Base-by-base conservation (phyloP, 2,888 invertebrate genomes). In the Drosophila lacicola region DNA sequence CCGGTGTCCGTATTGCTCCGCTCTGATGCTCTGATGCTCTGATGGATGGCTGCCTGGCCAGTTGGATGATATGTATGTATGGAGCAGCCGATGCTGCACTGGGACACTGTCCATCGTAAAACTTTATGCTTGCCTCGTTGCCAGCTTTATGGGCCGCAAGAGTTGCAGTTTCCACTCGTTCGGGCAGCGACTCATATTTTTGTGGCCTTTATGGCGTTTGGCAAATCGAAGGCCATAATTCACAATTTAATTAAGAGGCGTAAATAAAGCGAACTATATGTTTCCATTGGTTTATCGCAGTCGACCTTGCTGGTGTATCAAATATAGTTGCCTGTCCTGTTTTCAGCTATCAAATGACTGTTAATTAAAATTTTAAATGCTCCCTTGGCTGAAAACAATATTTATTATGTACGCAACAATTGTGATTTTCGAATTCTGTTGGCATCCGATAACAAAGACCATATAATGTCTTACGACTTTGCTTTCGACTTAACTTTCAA, bases 241-340 rank as follows among this genome's bases (percentile, higher is more conserved):
- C 88, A 90, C 90, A 89, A 89, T 90, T 89, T 90, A 89, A 90
- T 89, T 89, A 89, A 82, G 89, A 85, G 88, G 69, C 80, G 69
- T 74, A 76, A 71, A 81, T 75, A 80, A 82, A 70, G 68, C 56
- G 36, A 71, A 66, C 60, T 69, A 74, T 75, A 72, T 67, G 73
- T 70, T 47, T 46, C 41, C 55, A 63, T 46, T 51, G 29, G 53
- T 74, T 76, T 82, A 70, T 70, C 71, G 53, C 63, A 37, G 19
- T 49, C 29, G 36, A 46, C 36, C 41, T 9, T n/a, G 50, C 44
- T 13, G 17, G 10, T 64, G 68, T 61, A 76, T 85, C 76, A 61
- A 68, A 84, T 83, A 57, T 63, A 69, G 36, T 58, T 46, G 42
- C 29, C 4, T n/a, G 13, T 49, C 34, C 29, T 17, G 14, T 14